These are phyloP conservation scores for Anser brachyrhynchus DNA, from an alignment of 2,113 vertebrate genomes.

Conservation along the genomic window DNA sequence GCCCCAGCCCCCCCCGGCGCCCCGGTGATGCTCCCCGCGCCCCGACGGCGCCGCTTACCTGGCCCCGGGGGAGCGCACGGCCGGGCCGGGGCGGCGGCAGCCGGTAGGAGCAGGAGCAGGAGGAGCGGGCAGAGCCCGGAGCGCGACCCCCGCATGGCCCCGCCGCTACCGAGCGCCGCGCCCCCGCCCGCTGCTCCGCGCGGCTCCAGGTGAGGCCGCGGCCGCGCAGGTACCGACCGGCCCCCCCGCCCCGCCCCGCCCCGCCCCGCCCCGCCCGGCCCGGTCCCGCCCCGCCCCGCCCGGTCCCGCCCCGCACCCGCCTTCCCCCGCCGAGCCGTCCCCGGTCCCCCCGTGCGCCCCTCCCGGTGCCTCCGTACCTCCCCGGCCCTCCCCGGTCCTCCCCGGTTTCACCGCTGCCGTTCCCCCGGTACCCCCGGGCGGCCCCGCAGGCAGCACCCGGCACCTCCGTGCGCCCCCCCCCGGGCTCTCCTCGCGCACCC, in stretches of 20 bases:
- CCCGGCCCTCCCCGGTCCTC: background rate
- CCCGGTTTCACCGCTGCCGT: background rate
- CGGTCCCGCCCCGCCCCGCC: background rate
- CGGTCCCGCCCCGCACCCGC: background rate
- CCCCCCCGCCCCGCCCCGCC: no score
- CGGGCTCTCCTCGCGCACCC: background rate
- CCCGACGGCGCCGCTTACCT: constrained; percentile 29
- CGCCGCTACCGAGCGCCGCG: background rate
- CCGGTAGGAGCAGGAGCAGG: background rate
- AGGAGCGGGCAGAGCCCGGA: background rate
- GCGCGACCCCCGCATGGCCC: background rate
- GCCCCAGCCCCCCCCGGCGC: background rate
- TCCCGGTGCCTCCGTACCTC: background rate
- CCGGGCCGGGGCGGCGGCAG: background rate
- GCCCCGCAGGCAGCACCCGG: background rate
- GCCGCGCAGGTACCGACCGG: background rate
- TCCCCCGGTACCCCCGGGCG: background rate
- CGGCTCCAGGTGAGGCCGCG: constrained; percentile 9
- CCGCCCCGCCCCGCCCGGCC: background rate
- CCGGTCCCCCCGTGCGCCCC: background rate
- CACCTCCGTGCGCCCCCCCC: background rate
- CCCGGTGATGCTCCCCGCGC: background rate
- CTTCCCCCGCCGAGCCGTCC: no score
- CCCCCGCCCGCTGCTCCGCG: background rate
- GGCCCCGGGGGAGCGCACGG: background rate